Base-by-base conservation (phyloP, 1,140 invertebrate genomes). In the Bombus balteatus region DNA sequence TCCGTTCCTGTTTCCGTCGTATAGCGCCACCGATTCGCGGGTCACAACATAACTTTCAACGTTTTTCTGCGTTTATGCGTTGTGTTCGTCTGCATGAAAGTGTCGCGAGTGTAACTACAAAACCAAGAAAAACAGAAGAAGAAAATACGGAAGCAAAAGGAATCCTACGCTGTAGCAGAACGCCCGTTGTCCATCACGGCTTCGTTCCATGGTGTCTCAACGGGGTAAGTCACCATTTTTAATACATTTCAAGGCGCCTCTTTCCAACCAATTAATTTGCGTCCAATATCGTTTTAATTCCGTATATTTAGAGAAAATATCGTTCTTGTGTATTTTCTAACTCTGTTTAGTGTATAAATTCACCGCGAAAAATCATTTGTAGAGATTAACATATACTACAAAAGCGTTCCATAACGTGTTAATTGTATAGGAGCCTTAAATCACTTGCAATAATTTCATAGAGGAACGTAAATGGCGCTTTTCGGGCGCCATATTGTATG, bases 191-290 rank as follows among this genome's bases (percentile, higher is more conserved):
- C 66, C 43, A 22, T 39, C n/a, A 39, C 25, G 39, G 15, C 71
- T 62, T 62, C 53, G 59, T 71, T 62, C n/a, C 25, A 53, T 28
- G 32, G 32, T 47, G 79, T 79, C 47, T 71, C 75, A 79, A 39
- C 68, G 53, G 8, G 66, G 82, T 62, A 71, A 84, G 75, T 2
- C 66, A 2, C 32, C n/a, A 43, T 84, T 84, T 84, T 84, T 71
- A 71, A 18, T 53, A 25, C 25, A 32, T 32, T 62, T 75, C 25
- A 70, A 47, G 53, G 13, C 53, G 25, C 12, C 53, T 72, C 18
- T 41, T 84, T 84, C 53, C 53, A 66, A 79, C 53, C 66, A 79
- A 84, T 84, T 84, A 71, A 79, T 79, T 79, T 84, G 0, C 53
- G 3, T 18, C 9, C 25, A n/a, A 70, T 65, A 18, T n/a, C 22